A percentile compares a stretch with the other conserved stretches of the same genome.
Conservation (phyloP, 1,140 invertebrate species). For the Magallana gigas region DNA sequence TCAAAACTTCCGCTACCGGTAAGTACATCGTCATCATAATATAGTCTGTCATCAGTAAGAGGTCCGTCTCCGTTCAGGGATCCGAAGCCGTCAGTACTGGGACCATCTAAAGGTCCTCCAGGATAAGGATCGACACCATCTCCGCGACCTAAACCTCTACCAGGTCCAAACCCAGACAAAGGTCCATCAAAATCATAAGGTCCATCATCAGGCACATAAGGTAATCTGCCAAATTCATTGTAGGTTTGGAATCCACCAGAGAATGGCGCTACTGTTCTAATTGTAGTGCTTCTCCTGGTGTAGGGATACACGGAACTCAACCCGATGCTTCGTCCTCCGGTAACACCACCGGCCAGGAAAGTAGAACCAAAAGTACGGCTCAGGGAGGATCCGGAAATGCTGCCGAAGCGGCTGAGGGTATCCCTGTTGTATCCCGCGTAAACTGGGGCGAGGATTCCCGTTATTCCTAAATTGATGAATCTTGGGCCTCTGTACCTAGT, state of each 20-base stretch:
- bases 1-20: too few species aligned
- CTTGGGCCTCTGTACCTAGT: neutral
- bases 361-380: neutral
- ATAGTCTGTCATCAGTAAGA: too few species aligned
- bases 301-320: neutral
- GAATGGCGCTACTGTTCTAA: neutral
- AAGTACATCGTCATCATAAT: too few species aligned
- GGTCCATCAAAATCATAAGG: neutral
- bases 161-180: neutral
- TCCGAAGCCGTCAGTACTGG: too few species aligned
- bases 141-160: neutral
- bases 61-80: too few species aligned
- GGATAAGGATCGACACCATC: neutral
- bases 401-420: neutral
- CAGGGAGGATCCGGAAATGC: neutral
- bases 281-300: neutral
- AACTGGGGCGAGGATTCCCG: neutral
- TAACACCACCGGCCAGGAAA: neutral
- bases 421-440: neutral
- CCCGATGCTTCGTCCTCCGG: neutral
- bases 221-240: neutral
- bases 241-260: neutral
- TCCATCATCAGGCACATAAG: neutral
- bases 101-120: neutral
- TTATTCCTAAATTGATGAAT: neutral